Evolutionary conservation across 2,888 invertebrate species (phyloP).

Genomic region (Polyploca ridens): DNA sequence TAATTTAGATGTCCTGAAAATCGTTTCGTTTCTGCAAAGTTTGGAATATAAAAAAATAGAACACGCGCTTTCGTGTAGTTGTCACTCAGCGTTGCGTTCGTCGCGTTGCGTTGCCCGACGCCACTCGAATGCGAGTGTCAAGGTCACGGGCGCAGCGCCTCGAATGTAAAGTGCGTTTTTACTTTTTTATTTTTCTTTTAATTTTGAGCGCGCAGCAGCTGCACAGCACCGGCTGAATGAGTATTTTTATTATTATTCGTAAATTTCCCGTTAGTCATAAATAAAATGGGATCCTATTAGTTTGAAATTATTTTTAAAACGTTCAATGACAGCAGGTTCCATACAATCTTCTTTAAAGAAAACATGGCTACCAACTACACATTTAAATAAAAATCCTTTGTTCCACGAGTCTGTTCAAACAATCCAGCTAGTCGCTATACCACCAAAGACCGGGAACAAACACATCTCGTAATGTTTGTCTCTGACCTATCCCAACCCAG

Average conservation of each 20-base stretch:
- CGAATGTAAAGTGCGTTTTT: slow-evolving; percentile 40
- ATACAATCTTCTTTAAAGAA: neutral
- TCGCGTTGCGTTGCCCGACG: slow-evolving; percentile 20
- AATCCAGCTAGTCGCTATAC: neutral
- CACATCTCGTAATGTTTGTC: slow-evolving; percentile 9
- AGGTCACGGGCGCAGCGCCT: slow-evolving; percentile 61
- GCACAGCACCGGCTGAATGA: slow-evolving; percentile 20
- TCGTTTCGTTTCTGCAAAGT: neutral
- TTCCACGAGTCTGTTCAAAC: neutral
- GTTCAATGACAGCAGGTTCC: no score
- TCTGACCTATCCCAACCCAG: slow-evolving; percentile 27
- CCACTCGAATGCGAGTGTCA: slow-evolving; percentile 49
- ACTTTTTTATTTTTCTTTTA: slow-evolving; percentile 34
- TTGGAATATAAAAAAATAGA: neutral
- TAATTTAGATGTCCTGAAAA: neutral
- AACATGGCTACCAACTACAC: neutral
- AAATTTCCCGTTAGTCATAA: no score
- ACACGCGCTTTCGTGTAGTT: neutral
- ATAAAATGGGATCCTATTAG: no score
- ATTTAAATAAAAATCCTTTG: neutral
- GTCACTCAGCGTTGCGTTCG: neutral
- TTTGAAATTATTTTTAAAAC: no score
- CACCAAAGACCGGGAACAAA: neutral
- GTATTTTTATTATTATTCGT: neutral
- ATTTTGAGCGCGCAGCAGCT: slow-evolving; percentile 43